Percentiles rank a stretch among this genome's conserved stretches.
These are phyloP conservation scores for Xestoiulus laeticollis DNA, from an alignment of 2,888 invertebrate species.

Conservation along the genomic window DNA sequence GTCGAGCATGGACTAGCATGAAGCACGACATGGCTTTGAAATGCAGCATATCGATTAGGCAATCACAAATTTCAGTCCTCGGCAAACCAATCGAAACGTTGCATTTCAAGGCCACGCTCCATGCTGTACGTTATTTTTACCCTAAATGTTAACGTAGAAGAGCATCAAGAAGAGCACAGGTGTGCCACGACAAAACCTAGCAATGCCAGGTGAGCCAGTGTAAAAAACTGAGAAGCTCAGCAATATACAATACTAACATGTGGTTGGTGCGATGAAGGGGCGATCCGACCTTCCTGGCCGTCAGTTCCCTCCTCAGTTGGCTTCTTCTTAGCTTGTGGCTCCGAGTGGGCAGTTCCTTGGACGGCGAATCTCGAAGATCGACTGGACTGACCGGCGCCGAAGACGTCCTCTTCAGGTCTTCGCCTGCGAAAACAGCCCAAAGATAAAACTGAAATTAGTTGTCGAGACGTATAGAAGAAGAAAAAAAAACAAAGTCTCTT, in stretches of 20 bases:
- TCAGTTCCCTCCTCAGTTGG: slow-evolving; percentile 29
- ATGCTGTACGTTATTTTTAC: too few relatives aligned
- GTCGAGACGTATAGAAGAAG: background rate
- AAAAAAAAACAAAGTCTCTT: too few relatives aligned
- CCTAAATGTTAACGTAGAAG: too few relatives aligned
- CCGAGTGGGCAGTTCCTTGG: slow-evolving; percentile 46
- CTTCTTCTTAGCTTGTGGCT: slow-evolving; percentile 45
- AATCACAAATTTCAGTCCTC: too few relatives aligned
- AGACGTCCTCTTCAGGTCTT: slow-evolving; percentile 46
- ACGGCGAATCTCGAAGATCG: slow-evolving; percentile 44
- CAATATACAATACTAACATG: background rate
- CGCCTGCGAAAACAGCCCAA: slow-evolving; percentile 8
- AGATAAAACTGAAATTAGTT: slow-evolving; percentile 19
- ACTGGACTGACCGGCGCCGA: slow-evolving; percentile 44
- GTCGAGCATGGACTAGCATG: too few relatives aligned
- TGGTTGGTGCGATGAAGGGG: background rate
- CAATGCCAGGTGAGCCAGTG: background rate
- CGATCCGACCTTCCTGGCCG: background rate
- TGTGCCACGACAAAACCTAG: background rate
- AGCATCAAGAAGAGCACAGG: too few relatives aligned
- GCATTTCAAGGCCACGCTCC: too few relatives aligned
- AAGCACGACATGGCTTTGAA: too few relatives aligned
- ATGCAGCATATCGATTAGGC: too few relatives aligned
- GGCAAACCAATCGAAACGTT: too few relatives aligned
- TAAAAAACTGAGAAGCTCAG: background rate